A percentile compares a stretch with the other conserved stretches of the same genome.
Evolutionary conservation across 2,113 vertebrate species (phyloP).

Genomic region (Sapajus apella): DNA sequence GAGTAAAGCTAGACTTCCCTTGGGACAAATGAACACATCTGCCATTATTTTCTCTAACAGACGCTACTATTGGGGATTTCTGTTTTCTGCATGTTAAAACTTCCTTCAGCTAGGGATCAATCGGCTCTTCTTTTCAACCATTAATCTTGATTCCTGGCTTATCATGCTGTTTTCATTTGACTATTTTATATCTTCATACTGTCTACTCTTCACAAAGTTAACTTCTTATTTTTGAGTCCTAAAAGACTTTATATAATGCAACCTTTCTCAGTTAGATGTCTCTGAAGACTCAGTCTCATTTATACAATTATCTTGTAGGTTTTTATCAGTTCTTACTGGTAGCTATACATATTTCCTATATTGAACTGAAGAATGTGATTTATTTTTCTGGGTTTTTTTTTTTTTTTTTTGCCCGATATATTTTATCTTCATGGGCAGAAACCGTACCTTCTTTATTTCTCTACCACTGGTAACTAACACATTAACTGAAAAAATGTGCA

Average conservation of each 20-base stretch:
- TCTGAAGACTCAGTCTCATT: not conserved
- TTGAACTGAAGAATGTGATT: not conserved
- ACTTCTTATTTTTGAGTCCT: not conserved
- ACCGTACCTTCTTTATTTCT: not conserved
- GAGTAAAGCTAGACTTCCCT: slow-evolving; percentile 46
- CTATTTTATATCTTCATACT: not conserved
- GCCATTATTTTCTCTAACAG: not conserved
- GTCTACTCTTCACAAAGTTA: not conserved
- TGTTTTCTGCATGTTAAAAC: not conserved
- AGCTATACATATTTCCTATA: not conserved
- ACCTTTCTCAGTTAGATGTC: not conserved
- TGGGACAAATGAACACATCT: not conserved
- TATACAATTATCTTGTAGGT: not conserved
- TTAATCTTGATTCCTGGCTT: not conserved
- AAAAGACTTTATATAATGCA: not conserved
- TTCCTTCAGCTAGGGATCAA: not conserved
- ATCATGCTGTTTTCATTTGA: not conserved
- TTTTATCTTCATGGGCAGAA: not conserved
- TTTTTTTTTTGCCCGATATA: not conserved
- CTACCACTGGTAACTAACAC: not conserved
- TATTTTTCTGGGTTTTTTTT: not conserved
- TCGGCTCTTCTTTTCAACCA: not conserved
- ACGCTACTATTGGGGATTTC: not conserved
- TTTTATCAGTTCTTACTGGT: not conserved
- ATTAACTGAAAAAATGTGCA: not conserved